Percentiles rank a stretch among this genome's conserved stretches.
Evolutionary conservation across 2,888 invertebrate species (phyloP).

Genomic region (Cloeon dipterum): DNA sequence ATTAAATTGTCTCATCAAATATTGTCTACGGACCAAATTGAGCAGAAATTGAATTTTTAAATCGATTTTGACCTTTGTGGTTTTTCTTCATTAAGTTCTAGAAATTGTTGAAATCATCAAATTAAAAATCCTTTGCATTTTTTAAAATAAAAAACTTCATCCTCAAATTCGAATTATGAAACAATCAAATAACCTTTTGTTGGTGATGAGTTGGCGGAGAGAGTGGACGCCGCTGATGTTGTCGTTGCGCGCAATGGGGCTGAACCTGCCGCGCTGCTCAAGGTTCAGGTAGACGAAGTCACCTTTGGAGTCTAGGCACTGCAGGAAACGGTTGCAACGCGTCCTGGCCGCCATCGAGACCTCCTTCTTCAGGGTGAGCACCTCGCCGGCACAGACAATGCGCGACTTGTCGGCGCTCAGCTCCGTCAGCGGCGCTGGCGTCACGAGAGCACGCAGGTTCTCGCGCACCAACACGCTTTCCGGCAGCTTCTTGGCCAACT

Average conservation of each 20-base stretch:
- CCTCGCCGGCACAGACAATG: slow-evolving; percentile 62
- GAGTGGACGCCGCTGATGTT: slow-evolving; percentile 90
- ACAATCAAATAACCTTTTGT: no score
- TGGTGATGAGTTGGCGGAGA: slow-evolving; percentile 58
- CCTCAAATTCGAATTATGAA: no score
- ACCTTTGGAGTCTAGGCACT: slow-evolving; percentile 67
- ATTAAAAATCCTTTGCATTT: no score
- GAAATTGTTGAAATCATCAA: no score
- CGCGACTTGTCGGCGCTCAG: slow-evolving; percentile 30
- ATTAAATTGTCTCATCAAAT: no score
- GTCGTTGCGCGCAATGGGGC: slow-evolving; percentile 76
- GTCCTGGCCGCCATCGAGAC: not conserved
- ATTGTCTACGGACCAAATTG: no score
- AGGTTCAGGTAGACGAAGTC: slow-evolving; percentile 60
- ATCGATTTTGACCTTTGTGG: no score
- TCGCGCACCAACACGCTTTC: slow-evolving; percentile 49
- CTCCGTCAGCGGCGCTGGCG: slow-evolving; percentile 8
- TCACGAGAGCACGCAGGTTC: slow-evolving; percentile 39
- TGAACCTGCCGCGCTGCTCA: slow-evolving; percentile 78
- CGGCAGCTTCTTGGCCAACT: slow-evolving; percentile 30
- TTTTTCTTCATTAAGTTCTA: no score
- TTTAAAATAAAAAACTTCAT: no score
- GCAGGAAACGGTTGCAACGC: slow-evolving; percentile 22
- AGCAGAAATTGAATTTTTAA: no score
- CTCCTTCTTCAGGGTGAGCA: slow-evolving; percentile 31